phyloP scores from a whole-genome alignment of 2,797 vertebrate genomes.

The Coendou prehensilis region DNA sequence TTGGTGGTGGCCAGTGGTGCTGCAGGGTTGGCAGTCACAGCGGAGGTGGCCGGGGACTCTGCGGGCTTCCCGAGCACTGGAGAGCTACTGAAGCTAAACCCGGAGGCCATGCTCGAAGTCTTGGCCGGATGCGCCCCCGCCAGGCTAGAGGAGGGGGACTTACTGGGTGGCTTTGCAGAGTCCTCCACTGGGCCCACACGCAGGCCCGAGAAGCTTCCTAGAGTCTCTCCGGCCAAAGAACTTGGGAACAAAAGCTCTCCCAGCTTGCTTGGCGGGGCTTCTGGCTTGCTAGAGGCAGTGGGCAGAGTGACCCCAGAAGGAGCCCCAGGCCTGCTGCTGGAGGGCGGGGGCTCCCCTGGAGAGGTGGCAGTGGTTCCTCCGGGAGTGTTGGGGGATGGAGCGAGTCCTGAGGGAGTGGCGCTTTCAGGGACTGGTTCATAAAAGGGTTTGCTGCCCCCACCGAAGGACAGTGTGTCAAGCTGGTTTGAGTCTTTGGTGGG shows the following conservation, averaged over 20 bases:
- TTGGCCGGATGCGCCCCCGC: conserved; percentile 79
- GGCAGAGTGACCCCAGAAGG: conserved; percentile 72
- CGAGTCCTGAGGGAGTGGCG: conserved; percentile 87
- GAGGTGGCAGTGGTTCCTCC: conserved; percentile 56
- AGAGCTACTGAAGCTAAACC: conserved; percentile 87
- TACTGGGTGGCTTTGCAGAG: conserved; percentile 86
- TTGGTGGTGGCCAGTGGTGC: background rate
- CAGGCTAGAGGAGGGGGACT: conserved; percentile 75
- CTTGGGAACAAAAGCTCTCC: conserved; percentile 87
- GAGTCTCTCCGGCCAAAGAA: conserved; percentile 92
- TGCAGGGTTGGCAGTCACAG: rapidly evolving
- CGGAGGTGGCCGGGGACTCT: conserved; percentile 78
- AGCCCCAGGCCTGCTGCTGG: conserved; percentile 85
- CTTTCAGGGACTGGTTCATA: conserved; percentile 89
- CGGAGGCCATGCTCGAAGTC: conserved; percentile 80
- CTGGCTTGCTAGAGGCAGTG: conserved; percentile 85
- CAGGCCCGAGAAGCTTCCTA: conserved; percentile 96
- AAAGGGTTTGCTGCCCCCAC: conserved; percentile 86
- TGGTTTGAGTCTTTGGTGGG: conserved; percentile 89
- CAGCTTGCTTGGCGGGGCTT: conserved; percentile 87
- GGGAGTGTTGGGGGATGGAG: conserved; percentile 83
- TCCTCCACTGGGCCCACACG: conserved; percentile 95
- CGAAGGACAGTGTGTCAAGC: conserved; percentile 88
- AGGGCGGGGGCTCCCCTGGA: conserved; percentile 74
- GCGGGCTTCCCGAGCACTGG: conserved; percentile 86